phyloP scores from a whole-genome alignment of 2,797 vertebrate genomes.

The Oryzias sinensis region DNA sequence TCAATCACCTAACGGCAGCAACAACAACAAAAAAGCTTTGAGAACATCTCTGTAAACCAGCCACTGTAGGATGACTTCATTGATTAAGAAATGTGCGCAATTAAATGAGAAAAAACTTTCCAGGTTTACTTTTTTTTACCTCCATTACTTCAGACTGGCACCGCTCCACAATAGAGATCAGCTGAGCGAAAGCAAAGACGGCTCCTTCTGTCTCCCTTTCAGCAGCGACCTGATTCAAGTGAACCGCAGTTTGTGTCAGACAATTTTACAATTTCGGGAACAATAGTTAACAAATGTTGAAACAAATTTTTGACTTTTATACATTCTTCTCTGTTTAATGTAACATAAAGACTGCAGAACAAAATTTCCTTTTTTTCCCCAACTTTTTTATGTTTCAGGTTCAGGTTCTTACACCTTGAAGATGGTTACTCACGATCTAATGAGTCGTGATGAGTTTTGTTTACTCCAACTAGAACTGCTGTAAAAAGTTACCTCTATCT shows the following conservation, averaged over 20 bases:
- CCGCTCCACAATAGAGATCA: constrained; percentile 61
- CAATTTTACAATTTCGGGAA: too few species aligned
- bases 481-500: constrained; percentile 63
- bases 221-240: constrained; percentile 56
- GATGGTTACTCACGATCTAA: background rate
- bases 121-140: too few species aligned
- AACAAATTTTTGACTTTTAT: too few species aligned
- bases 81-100: background rate
- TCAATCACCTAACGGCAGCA: constrained; percentile 56
- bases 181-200: constrained; percentile 51
- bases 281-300: too few species aligned
- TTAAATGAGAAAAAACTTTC: too few species aligned
- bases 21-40: too few species aligned
- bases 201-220: constrained; percentile 55
- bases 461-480: background rate
- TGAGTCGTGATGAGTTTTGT: background rate
- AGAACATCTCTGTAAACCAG: background rate
- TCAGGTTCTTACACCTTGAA: too few species aligned
- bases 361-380: too few species aligned
- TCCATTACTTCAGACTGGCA: constrained; percentile 54
- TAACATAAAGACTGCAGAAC: too few species aligned
- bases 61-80: background rate
- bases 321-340: too few species aligned
- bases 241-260: background rate
- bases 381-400: too few species aligned